Evolutionary conservation across 2,888 invertebrate species (phyloP).

Genomic region (Thymelicus sylvestris): DNA sequence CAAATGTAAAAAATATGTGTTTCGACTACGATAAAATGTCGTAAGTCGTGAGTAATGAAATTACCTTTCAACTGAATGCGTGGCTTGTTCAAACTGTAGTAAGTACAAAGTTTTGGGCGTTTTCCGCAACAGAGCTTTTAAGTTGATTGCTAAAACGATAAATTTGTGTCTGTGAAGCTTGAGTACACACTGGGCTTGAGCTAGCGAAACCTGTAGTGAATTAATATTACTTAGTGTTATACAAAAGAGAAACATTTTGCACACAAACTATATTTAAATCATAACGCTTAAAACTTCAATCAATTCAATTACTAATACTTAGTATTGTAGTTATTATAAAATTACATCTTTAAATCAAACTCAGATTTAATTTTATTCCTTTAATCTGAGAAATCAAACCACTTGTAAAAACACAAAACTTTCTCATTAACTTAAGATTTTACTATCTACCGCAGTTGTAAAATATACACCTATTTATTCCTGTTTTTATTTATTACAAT

Average conservation of each 20-base stretch:
- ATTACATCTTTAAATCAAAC: too few species aligned
- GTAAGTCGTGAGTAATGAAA: constrained; percentile 6
- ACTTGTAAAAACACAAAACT: too few species aligned
- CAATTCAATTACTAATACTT: too few species aligned
- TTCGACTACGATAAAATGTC: neutral
- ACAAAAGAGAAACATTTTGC: neutral
- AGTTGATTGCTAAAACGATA: constrained; percentile 73
- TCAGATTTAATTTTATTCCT: too few species aligned
- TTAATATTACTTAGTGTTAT: constrained; percentile 2
- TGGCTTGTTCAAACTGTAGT: constrained; percentile 34
- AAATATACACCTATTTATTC: too few species aligned
- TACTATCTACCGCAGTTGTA: too few species aligned
- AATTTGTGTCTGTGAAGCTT: constrained; percentile 56
- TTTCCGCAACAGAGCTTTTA: constrained; percentile 59
- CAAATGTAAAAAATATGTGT: neutral
- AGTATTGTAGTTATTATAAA: too few species aligned
- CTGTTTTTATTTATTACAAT: too few species aligned
- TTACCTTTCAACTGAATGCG: constrained; percentile 10
- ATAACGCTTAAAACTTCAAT: too few species aligned
- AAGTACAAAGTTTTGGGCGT: constrained; percentile 46
- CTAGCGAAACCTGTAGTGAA: constrained; percentile 32
- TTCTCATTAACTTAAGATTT: too few species aligned
- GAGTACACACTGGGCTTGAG: constrained; percentile 44
- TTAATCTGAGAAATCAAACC: too few species aligned
- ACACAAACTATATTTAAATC: too few species aligned